phyloP scores from a whole-genome alignment of 2,888 invertebrate species.

The Choristoneura rosaceana region DNA sequence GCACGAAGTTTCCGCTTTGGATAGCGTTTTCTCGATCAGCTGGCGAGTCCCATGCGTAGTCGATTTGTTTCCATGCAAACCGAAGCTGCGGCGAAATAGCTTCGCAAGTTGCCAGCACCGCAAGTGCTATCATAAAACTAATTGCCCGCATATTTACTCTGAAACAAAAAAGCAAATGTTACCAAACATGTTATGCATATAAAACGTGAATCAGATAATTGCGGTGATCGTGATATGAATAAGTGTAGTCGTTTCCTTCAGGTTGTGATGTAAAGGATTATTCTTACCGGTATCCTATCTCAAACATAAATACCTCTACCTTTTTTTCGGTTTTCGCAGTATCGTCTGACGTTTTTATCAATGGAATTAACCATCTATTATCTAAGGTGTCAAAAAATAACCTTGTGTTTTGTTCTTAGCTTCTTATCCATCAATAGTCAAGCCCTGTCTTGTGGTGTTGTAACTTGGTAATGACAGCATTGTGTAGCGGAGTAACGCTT shows the following conservation, averaged over 20 bases:
- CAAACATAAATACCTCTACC: neutral
- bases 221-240: conserved; percentile 19
- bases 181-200: conserved; percentile 3
- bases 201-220: conserved; percentile 16
- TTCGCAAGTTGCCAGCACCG: conserved; percentile 62
- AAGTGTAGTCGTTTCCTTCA: neutral
- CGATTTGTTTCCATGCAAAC: conserved; percentile 89
- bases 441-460: conserved; percentile 55
- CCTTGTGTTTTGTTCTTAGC: conserved; percentile 34
- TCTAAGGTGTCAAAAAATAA: conserved; percentile 33
- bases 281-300: neutral
- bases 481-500: conserved; percentile 68
- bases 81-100: conserved; percentile 85
- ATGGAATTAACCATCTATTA: conserved; percentile 21
- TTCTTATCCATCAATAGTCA: conserved; percentile 32
- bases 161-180: conserved; percentile 49
- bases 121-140: conserved; percentile 60
- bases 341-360: neutral
- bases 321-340: neutral
- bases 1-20: conserved; percentile 86
- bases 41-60: conserved; percentile 88
- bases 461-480: conserved; percentile 76
- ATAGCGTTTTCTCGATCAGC: conserved; percentile 86
- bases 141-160: conserved; percentile 64
- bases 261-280: neutral